These are phyloP conservation scores for Acrobeloides nanus DNA, from an alignment of 2,888 invertebrate genomes.

Conservation along the genomic window DNA sequence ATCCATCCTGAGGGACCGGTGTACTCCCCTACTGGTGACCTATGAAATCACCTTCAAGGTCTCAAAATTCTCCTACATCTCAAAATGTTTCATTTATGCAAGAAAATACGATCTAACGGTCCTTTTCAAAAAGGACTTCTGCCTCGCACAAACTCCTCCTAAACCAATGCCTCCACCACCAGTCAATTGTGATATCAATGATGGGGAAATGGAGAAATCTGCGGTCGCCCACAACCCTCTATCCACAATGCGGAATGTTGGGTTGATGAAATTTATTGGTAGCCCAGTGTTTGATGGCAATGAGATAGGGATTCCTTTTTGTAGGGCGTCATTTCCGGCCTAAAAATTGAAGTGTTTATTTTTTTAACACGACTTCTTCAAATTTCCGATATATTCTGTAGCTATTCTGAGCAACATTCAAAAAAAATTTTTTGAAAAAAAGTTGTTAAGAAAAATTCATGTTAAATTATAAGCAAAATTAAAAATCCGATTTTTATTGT, in stretches of 20 bases:
- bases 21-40: too few species aligned
- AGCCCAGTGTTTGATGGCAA: slow-evolving; percentile 35
- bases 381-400: too few species aligned
- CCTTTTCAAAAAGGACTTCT: too few species aligned
- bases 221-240: slow-evolving; percentile 42
- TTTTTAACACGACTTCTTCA: background rate
- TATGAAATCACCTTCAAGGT: too few species aligned
- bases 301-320: slow-evolving; percentile 37
- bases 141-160: slow-evolving; percentile 6
- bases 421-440: slow-evolving; percentile 3
- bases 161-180: slow-evolving; percentile 10
- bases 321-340: slow-evolving; percentile 42
- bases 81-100: too few species aligned
- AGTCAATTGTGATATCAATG: slow-evolving; percentile 1
- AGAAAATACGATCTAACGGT: too few species aligned
- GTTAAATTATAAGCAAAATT: slow-evolving; percentile 3
- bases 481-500: background rate
- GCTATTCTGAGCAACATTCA: background rate
- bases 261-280: slow-evolving; percentile 41
- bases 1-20: too few species aligned
- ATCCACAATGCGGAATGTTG: slow-evolving; percentile 37
- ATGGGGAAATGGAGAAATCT: slow-evolving; percentile 36
- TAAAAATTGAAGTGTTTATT: slow-evolving; percentile 15
- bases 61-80: too few species aligned
- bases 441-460: background rate